Conservation (phyloP, 2,888 invertebrate species). For the Rhyacophila evoluta region DNA sequence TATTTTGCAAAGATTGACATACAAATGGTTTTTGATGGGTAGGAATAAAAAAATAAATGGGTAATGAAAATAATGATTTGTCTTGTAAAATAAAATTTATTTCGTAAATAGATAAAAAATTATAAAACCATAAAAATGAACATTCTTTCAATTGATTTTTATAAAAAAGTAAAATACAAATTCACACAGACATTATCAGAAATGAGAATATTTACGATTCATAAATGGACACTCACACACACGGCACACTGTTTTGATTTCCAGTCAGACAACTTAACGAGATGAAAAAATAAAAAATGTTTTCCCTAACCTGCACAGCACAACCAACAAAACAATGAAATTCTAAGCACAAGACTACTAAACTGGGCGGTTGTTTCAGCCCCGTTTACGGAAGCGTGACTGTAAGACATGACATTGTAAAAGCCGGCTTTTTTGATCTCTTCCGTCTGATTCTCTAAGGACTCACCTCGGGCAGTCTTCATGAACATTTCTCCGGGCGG, state of each 20-base stretch:
- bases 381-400: constrained; percentile 60
- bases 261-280: constrained; percentile 49
- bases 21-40: neutral
- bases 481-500: constrained; percentile 81
- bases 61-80: constrained; percentile 32
- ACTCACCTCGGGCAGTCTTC: constrained; percentile 91
- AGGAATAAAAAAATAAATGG: neutral
- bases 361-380: constrained; percentile 35
- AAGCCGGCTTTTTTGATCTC: constrained; percentile 66
- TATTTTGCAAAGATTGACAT: neutral
- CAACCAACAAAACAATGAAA: constrained; percentile 49
- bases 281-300: constrained; percentile 13
- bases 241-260: constrained; percentile 32
- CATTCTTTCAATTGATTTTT: neutral
- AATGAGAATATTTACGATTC: neutral
- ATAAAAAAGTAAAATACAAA: constrained; percentile 19
- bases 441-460: constrained; percentile 62
- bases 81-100: constrained; percentile 29
- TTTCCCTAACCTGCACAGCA: constrained; percentile 44
- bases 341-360: constrained; percentile 48
- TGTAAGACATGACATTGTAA: constrained; percentile 66
- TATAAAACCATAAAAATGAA: constrained; percentile 22
- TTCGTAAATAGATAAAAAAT: constrained; percentile 10
- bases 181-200: neutral
- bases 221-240: neutral